phyloP scores from a whole-genome alignment of 2,888 invertebrate genomes.

The Crocallis elinguaria region DNA sequence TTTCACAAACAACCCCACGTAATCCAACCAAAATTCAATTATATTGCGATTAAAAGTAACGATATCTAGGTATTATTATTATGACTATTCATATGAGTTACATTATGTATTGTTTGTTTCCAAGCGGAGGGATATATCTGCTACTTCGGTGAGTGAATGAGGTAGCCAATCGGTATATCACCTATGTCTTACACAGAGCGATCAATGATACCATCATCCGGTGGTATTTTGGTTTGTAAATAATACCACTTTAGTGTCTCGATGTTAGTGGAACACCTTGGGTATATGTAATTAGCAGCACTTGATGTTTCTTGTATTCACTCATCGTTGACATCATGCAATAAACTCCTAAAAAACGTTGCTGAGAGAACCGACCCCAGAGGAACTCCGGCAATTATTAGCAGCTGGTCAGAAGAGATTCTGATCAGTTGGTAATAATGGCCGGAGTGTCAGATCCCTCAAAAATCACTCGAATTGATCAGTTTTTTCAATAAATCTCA shows the following conservation, averaged over 20 bases:
- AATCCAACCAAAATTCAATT: no score
- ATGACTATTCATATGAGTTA: constrained; percentile 11
- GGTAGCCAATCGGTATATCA: constrained; percentile 53
- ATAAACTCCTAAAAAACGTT: no score
- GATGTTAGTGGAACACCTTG: constrained; percentile 48
- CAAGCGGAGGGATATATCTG: constrained; percentile 84
- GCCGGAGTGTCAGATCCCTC: no score
- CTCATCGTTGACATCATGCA: background rate
- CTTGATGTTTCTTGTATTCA: constrained; percentile 3
- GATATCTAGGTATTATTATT: background rate
- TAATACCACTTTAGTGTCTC: constrained; percentile 43
- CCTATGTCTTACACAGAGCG: constrained; percentile 44
- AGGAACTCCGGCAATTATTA: no score
- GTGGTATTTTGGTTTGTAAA: constrained; percentile 15
- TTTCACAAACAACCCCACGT: no score
- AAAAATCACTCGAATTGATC: no score
- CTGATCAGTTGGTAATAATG: no score
- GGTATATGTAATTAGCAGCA: constrained; percentile 24
- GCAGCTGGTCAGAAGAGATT: no score
- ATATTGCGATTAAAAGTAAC: no score
- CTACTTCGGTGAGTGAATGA: constrained; percentile 81
- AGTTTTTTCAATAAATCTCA: no score
- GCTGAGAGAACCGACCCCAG: no score
- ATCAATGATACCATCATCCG: constrained; percentile 27
- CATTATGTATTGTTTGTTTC: constrained; percentile 64